These are phyloP conservation scores for Mormoops blainvillei DNA, from an alignment of 2,113 vertebrate genomes.

Conservation along the genomic window DNA sequence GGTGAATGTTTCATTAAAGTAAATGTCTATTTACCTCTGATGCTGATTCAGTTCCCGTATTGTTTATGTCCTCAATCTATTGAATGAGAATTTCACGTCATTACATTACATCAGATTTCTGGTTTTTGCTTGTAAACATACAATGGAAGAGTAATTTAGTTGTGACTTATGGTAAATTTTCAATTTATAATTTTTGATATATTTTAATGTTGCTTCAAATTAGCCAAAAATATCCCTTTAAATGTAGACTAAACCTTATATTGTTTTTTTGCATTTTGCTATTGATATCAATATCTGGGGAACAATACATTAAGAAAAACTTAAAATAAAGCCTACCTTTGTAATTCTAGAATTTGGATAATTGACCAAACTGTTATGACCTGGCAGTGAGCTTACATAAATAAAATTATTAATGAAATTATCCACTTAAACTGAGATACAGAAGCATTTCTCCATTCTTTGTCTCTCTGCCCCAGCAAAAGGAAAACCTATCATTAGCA, in stretches of 20 bases:
- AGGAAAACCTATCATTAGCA: constrained; percentile 10
- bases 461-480: background rate
- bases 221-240: background rate
- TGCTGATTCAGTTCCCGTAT: constrained; percentile 85
- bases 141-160: constrained; percentile 73
- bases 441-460: background rate
- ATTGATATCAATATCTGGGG: background rate
- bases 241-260: background rate
- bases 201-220: constrained; percentile 20
- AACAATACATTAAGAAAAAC: constrained; percentile 28
- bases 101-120: constrained; percentile 81
- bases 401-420: constrained; percentile 22
- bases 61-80: constrained; percentile 89
- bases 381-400: constrained; percentile 4
- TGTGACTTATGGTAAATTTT: constrained; percentile 34
- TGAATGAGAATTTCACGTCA: constrained; percentile 87
- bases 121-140: constrained; percentile 77
- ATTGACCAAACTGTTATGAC: background rate
- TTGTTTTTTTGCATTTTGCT: constrained; percentile 29
- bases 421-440: constrained; percentile 24
- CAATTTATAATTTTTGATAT: constrained; percentile 34
- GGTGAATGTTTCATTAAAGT: constrained; percentile 80
- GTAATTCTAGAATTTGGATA: constrained; percentile 43
- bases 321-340: constrained; percentile 42
- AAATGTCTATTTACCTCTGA: constrained; percentile 85